Evolutionary conservation across 2,888 invertebrate species (phyloP).

Genomic region (Chirona hameri): DNA sequence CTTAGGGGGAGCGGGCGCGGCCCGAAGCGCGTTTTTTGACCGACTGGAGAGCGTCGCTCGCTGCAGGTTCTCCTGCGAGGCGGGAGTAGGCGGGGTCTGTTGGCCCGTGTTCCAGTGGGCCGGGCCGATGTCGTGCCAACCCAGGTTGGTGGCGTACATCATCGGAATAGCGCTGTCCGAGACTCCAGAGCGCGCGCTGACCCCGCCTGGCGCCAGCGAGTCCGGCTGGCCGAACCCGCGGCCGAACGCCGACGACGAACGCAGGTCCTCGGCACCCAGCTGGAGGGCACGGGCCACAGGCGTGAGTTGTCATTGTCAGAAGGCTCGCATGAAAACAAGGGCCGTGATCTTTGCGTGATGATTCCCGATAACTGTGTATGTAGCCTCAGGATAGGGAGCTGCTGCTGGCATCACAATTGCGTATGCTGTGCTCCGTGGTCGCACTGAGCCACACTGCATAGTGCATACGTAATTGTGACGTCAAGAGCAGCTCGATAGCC

Average conservation of each 20-base stretch:
- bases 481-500: too few species aligned
- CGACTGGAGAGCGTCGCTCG: not conserved
- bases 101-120: not conserved
- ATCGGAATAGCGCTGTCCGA: not conserved
- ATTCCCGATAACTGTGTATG: too few species aligned
- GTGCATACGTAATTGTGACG: too few species aligned
- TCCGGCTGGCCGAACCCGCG: not conserved
- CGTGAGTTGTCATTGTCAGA: too few species aligned
- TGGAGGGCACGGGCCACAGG: not conserved
- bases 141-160: conserved; percentile 5
- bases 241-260: not conserved
- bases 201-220: not conserved
- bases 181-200: not conserved
- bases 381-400: too few species aligned
- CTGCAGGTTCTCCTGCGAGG: not conserved
- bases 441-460: too few species aligned
- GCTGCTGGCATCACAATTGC: too few species aligned
- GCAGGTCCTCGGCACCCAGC: not conserved
- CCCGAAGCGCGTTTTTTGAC: not conserved
- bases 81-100: not conserved
- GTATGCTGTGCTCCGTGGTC: too few species aligned
- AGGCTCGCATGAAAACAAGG: too few species aligned
- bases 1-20: conserved; percentile 3
- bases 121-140: not conserved
- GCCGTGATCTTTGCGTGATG: too few species aligned